phyloP scores from a whole-genome alignment of 1,140 invertebrate species.

The Medauroidea extradentata region DNA sequence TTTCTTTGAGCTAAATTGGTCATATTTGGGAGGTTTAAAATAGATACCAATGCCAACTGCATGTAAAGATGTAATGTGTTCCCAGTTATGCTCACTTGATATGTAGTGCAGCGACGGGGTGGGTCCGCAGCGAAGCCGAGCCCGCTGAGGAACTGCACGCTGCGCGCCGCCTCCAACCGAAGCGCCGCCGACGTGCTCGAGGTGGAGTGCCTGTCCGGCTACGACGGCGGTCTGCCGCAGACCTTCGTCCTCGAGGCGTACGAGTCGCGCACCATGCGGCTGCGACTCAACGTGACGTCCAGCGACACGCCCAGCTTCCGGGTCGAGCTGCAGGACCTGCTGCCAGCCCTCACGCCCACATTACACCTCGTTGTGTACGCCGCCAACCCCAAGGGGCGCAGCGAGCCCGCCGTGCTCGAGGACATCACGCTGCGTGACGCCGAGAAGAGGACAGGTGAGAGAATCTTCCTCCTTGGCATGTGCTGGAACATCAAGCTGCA shows the following conservation, averaged over 20 bases:
- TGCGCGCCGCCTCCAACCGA: conserved; percentile 62
- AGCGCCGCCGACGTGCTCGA: conserved; percentile 60
- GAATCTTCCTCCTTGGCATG: not conserved
- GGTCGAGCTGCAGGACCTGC: conserved; percentile 59
- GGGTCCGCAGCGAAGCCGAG: conserved; percentile 66
- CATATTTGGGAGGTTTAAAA: no score
- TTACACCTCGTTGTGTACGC: conserved; percentile 76
- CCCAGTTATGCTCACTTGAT: no score
- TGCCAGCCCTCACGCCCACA: conserved; percentile 55
- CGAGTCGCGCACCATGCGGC: conserved; percentile 61
- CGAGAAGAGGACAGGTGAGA: conserved; percentile 77
- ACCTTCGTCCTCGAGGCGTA: conserved; percentile 76
- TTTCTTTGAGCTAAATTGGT: no score
- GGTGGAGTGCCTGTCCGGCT: conserved; percentile 70
- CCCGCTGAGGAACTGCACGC: conserved; percentile 76
- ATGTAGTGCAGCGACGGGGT: no score
- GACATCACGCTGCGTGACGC: conserved; percentile 83
- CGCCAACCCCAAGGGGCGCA: conserved; percentile 80
- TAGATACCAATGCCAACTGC: no score
- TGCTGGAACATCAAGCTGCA: no score
- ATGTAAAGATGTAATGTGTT: no score
- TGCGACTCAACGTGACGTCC: conserved; percentile 61
- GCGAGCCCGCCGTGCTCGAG: conserved; percentile 72
- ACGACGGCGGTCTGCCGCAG: conserved; percentile 80
- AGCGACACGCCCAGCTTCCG: conserved; percentile 61